Conservation (phyloP, 2,797 vertebrate species). For the Spheniscus humboldti region DNA sequence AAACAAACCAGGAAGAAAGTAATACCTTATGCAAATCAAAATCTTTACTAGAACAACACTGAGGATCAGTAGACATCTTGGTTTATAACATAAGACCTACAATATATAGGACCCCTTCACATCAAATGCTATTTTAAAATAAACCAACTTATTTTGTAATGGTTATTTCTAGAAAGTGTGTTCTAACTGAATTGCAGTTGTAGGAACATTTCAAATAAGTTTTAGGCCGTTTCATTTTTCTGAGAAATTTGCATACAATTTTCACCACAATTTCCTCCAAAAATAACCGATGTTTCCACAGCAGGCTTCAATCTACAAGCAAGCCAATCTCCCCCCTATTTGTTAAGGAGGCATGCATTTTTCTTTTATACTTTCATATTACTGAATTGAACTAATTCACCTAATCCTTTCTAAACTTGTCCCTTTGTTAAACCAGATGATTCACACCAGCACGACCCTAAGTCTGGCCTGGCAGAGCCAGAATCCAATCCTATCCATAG, state of each 20-base stretch:
- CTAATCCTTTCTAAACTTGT: not conserved
- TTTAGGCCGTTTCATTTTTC: not conserved
- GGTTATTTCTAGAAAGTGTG: not conserved
- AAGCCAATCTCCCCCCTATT: rapidly evolving
- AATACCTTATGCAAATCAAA: not conserved
- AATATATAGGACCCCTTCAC: rapidly evolving
- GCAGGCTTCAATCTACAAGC: not conserved
- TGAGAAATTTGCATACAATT: not conserved
- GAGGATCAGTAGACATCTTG: not conserved
- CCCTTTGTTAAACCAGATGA: not conserved
- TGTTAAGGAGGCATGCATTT: not conserved
- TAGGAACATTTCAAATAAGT: not conserved
- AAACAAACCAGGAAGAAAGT: too few species aligned
- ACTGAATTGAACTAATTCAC: not conserved
- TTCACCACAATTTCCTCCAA: not conserved
- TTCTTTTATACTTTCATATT: not conserved
- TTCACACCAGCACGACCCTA: not conserved
- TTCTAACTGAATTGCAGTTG: not conserved
- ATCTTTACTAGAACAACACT: rapidly evolving
- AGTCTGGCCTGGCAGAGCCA: not conserved
- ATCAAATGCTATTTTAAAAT: not conserved
- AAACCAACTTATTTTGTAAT: not conserved
- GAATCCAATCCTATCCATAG: rapidly evolving
- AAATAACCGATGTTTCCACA: not conserved
- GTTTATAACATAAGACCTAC: rapidly evolving